phyloP scores from a whole-genome alignment of 2,113 vertebrate genomes.

The Cisticola juncidis region DNA sequence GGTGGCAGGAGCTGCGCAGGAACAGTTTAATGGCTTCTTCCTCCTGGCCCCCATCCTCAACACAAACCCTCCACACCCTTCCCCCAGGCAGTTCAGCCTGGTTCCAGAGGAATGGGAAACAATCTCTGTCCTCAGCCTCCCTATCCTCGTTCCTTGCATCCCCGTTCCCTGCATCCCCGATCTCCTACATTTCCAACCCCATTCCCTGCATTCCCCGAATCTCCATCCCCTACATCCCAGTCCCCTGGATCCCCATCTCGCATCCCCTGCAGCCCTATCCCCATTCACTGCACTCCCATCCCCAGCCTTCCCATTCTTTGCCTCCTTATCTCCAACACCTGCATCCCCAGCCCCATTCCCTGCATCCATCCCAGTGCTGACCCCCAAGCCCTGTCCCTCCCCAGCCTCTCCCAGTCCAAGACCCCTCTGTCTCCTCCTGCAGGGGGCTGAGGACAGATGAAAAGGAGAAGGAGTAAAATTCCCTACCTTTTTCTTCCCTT shows the following conservation, averaged over 20 bases:
- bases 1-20: slow-evolving; percentile 8
- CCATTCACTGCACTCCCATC: no score
- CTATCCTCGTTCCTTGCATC: neutral
- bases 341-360: neutral
- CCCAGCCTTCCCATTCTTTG: neutral
- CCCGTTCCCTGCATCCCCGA: neutral
- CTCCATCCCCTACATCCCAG: no score
- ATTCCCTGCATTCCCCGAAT: neutral
- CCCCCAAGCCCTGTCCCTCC: neutral
- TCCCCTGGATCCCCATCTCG: neutral
- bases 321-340: neutral
- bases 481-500: neutral
- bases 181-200: neutral
- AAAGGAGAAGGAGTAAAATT: neutral
- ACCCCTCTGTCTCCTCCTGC: neutral
- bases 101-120: neutral
- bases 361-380: accelerated
- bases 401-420: neutral
- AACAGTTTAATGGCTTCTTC: neutral
- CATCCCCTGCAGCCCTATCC: neutral
- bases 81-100: neutral
- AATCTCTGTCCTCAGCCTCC: neutral
- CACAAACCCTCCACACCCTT: neutral
- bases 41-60: neutral
- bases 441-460: neutral